A percentile compares a stretch with the other conserved stretches of the same genome.
Conservation (phyloP, 1,140 invertebrate genomes). For the Temnothorax curvispinosus region DNA sequence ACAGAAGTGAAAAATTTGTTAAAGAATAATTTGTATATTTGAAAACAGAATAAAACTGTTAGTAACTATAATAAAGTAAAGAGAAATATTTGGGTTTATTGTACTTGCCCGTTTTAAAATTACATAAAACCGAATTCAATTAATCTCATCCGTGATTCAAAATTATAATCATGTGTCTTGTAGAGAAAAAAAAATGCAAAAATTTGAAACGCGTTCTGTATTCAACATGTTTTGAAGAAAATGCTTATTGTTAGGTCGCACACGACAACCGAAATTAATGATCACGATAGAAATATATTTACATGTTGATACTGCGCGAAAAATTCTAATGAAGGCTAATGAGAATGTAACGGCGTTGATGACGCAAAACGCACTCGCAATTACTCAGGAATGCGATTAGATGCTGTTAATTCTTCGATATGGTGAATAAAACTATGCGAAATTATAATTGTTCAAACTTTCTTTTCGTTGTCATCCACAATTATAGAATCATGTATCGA, state of each 20-base stretch:
- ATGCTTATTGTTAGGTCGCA: not conserved
- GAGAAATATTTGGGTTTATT: not conserved
- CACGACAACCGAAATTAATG: not conserved
- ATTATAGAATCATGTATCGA: not conserved
- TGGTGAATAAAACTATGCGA: not conserved
- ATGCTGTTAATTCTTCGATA: slow-evolving; percentile 3
- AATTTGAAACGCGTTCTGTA: not conserved
- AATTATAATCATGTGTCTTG: not conserved
- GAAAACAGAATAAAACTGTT: not conserved
- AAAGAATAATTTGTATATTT: not conserved
- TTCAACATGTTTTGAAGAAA: not conserved
- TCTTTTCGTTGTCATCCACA: too few relatives aligned
- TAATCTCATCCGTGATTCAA: not conserved
- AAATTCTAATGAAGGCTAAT: not conserved
- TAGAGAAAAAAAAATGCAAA: not conserved
- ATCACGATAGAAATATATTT: not conserved
- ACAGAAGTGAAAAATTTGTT: not conserved
- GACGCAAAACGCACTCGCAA: not conserved
- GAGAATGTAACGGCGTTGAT: not conserved
- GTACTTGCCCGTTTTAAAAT: not conserved
- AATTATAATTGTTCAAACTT: not conserved
- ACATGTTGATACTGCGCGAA: not conserved
- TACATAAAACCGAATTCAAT: not conserved
- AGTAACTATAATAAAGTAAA: not conserved
- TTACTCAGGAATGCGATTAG: slow-evolving; percentile 17